Conservation (phyloP, 2,113 vertebrate species). For the Pyrgilauda ruficollis region DNA sequence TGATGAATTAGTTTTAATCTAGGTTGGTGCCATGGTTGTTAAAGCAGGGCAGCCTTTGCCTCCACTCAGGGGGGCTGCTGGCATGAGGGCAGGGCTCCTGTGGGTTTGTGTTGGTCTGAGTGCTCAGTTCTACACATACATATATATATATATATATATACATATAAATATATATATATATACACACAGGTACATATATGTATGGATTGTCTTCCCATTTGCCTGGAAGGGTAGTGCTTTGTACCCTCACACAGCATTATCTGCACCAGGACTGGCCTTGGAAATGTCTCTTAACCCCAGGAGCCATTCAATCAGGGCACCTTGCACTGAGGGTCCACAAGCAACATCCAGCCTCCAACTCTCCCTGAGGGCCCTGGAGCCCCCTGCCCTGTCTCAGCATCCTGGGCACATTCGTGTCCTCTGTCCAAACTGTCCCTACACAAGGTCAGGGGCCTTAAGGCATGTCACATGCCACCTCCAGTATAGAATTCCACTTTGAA, state of each 20-base stretch:
- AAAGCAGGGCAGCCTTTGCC: not conserved
- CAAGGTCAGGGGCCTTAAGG: not conserved
- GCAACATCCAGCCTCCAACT: not conserved
- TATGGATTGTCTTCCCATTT: not conserved
- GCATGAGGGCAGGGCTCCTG: fast-evolving
- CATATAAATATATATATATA: not conserved
- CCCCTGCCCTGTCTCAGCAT: not conserved
- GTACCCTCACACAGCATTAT: fast-evolving
- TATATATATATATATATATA: not conserved
- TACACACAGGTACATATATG: not conserved
- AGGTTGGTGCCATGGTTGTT: not conserved
- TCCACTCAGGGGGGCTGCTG: not conserved
- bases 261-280: not conserved
- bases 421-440: not conserved
- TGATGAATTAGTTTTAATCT: not conserved
- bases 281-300: not conserved
- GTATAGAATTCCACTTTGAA: not conserved
- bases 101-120: not conserved
- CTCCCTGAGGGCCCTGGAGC: fast-evolving
- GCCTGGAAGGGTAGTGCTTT: not conserved
- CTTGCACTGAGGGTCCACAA: not conserved
- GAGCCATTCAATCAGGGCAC: not conserved
- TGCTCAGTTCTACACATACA: not conserved
- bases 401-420: fast-evolving
- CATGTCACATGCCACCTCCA: not conserved